Conservation (phyloP, 37 sponge, comb jelly and placozoan genomes). For the Chondrilla cf. caribensis region DNA sequence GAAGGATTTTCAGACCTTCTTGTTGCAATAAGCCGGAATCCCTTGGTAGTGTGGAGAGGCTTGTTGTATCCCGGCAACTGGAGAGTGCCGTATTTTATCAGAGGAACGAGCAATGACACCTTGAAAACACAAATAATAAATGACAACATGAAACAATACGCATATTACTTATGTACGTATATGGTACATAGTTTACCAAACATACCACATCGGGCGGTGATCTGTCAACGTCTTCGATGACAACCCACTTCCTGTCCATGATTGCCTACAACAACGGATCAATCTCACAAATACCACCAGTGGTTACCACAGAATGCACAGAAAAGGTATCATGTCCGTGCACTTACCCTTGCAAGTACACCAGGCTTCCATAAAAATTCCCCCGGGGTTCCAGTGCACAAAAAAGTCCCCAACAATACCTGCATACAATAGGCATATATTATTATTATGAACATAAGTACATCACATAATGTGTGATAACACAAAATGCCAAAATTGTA, state of each 20-base stretch:
- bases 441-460: too few species aligned
- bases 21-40: conserved; percentile 59
- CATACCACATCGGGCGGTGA: conserved; percentile 78
- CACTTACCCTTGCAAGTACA: conserved; percentile 60
- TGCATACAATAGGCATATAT: too few species aligned
- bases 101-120: conserved; percentile 66
- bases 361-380: conserved; percentile 94
- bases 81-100: conserved; percentile 53
- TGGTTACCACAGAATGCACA: neutral
- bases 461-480: too few species aligned
- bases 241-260: conserved; percentile 60
- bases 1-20: conserved; percentile 49
- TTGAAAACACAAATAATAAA: conserved; percentile 4
- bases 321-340: neutral
- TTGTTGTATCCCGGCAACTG: conserved; percentile 57
- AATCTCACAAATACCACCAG: neutral
- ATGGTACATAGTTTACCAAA: neutral
- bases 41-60: conserved; percentile 32
- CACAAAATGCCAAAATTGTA: too few species aligned
- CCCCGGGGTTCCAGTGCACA: conserved; percentile 70
- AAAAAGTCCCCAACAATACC: conserved; percentile 77
- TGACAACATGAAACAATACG: neutral
- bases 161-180: neutral
- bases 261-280: conserved; percentile 59
- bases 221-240: conserved; percentile 84